These are phyloP conservation scores for Phyllostomus discolor DNA, from an alignment of 2,113 vertebrate genomes.

Conservation along the genomic window DNA sequence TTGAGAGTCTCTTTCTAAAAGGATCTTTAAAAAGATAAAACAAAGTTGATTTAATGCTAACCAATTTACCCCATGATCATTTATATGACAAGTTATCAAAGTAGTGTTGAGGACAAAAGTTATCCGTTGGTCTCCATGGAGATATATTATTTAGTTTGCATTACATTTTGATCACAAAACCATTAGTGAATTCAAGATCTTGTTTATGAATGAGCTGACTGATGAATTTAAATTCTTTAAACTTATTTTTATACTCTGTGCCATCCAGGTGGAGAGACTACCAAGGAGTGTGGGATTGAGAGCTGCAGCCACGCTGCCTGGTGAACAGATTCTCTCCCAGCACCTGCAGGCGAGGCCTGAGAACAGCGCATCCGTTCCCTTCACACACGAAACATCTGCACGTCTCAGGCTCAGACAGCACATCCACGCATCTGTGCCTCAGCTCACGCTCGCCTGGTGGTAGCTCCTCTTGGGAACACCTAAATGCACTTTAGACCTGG, in stretches of 20 bases:
- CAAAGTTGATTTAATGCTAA: neutral
- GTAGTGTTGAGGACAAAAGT: neutral
- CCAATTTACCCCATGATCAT: neutral
- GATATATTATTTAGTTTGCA: neutral
- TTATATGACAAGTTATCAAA: neutral
- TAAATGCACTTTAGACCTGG: neutral
- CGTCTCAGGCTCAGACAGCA: too few relatives aligned
- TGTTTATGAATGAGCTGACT: neutral
- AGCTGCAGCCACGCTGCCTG: rapidly evolving
- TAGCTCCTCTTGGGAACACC: neutral
- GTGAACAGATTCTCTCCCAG: neutral
- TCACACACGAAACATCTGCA: rapidly evolving
- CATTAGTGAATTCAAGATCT: neutral
- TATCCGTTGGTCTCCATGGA: neutral
- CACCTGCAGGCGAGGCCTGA: neutral
- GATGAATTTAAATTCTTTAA: neutral
- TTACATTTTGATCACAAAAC: neutral
- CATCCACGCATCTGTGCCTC: neutral
- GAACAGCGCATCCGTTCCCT: neutral
- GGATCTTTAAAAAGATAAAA: neutral
- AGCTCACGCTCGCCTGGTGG: rapidly evolving
- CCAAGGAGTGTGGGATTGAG: neutral
- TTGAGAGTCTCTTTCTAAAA: neutral
- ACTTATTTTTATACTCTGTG: neutral
- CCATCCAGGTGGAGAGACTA: neutral